phyloP scores from a whole-genome alignment of 2,888 invertebrate species.

The Amiota minor region DNA sequence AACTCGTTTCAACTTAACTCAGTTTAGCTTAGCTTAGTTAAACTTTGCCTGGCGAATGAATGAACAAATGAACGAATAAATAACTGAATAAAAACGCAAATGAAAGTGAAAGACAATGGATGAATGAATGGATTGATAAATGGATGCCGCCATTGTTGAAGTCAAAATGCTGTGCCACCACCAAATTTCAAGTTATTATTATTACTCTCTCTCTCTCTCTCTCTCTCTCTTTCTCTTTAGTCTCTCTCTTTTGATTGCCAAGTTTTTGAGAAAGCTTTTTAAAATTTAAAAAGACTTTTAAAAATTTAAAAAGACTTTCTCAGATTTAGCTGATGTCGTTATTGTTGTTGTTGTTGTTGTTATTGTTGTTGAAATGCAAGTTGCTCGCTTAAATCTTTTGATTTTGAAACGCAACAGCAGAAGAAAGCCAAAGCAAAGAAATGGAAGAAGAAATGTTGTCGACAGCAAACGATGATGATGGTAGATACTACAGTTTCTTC shows the following conservation, averaged over 20 bases:
- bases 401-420: background rate
- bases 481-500: conserved; percentile 1
- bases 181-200: too few relatives aligned
- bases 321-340: conserved; percentile 10
- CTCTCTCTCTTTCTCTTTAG: too few relatives aligned
- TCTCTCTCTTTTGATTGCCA: too few relatives aligned
- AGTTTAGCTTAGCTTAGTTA: background rate
- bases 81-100: conserved; percentile 3
- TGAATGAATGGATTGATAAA: background rate
- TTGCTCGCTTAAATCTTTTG: background rate
- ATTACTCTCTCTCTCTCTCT: too few relatives aligned
- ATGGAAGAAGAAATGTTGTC: background rate
- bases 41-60: background rate
- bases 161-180: too few relatives aligned
- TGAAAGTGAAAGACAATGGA: conserved; percentile 25
- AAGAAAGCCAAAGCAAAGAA: background rate
- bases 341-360: conserved; percentile 38
- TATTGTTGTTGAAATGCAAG: conserved; percentile 16
- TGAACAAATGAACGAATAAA: too few relatives aligned
- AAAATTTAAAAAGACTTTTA: too few relatives aligned
- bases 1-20: background rate
- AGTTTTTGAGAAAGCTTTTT: too few relatives aligned
- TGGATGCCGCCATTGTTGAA: too few relatives aligned
- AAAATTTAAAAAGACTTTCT: background rate
- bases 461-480: conserved; percentile 7